These are phyloP conservation scores for Achlya flavicornis DNA, from an alignment of 2,888 invertebrate genomes.

Conservation along the genomic window DNA sequence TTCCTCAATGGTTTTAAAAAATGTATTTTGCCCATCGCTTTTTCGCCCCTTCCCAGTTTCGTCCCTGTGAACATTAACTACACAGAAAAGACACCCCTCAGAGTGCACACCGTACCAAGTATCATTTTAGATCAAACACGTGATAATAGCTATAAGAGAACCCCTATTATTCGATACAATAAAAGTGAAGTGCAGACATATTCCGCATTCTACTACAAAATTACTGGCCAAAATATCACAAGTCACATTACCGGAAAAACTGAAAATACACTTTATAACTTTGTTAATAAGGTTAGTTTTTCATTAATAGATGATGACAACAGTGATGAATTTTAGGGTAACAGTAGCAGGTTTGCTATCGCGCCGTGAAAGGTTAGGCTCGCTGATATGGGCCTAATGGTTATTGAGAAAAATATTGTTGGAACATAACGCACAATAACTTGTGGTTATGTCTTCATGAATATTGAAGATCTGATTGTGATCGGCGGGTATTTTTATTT, in stretches of 20 bases:
- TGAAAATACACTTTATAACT: slow-evolving; percentile 33
- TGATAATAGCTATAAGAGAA: slow-evolving; percentile 82
- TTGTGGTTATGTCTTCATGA: slow-evolving; percentile 81
- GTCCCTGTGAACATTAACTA: slow-evolving; percentile 39
- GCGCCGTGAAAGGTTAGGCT: slow-evolving; percentile 71
- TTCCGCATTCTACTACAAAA: slow-evolving; percentile 80
- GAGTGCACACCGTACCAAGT: slow-evolving; percentile 67
- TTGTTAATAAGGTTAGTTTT: slow-evolving; percentile 36
- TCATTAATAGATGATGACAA: slow-evolving; percentile 24
- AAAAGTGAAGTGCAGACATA: slow-evolving; percentile 84
- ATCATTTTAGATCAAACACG: slow-evolving; percentile 84
- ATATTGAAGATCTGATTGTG: slow-evolving; percentile 78
- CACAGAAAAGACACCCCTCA: slow-evolving; percentile 57
- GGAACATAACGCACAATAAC: slow-evolving; percentile 69
- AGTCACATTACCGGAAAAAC: slow-evolving; percentile 30
- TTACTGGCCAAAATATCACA: slow-evolving; percentile 53
- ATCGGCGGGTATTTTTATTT: slow-evolving; percentile 67
- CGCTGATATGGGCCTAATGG: slow-evolving; percentile 81
- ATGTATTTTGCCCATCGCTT: background rate
- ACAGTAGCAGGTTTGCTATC: slow-evolving; percentile 51
- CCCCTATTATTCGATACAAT: slow-evolving; percentile 84
- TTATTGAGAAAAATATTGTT: slow-evolving; percentile 83
- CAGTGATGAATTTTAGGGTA: slow-evolving; percentile 64
- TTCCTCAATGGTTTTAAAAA: no score
- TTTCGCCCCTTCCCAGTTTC: slow-evolving; percentile 29